Evolutionary conservation across 2,113 vertebrate genomes (phyloP).

Genomic region (Platysternon megacephalum): DNA sequence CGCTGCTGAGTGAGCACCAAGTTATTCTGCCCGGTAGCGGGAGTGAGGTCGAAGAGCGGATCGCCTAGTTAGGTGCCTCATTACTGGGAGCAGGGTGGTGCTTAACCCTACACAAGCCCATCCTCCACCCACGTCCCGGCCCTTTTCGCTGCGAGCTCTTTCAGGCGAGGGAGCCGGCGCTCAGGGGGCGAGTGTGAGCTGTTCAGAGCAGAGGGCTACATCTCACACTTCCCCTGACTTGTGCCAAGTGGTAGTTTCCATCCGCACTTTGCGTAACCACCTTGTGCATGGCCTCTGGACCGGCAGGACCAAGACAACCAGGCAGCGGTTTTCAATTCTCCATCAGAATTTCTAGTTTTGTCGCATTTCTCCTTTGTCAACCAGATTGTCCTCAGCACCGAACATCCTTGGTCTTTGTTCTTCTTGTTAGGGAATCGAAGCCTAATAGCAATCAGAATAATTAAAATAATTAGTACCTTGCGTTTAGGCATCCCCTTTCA

Average conservation of each 20-base stretch:
- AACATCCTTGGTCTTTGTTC: not conserved
- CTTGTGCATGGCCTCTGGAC: not conserved
- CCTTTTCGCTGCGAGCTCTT: not conserved
- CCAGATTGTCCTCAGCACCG: fast-evolving
- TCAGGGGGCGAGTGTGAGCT: no score
- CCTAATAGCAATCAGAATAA: not conserved
- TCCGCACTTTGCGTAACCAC: fast-evolving
- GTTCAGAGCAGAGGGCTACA: fast-evolving
- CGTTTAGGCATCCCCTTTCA: not conserved
- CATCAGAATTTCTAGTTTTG: not conserved
- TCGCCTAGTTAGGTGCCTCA: not conserved
- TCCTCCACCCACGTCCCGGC: not conserved
- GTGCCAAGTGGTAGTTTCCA: not conserved
- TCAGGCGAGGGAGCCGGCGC: not conserved
- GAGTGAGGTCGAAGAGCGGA: not conserved
- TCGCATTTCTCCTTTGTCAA: not conserved
- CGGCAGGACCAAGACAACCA: not conserved
- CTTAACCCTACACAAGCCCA: not conserved
- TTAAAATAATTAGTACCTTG: conserved; percentile 3
- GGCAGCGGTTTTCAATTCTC: not conserved
- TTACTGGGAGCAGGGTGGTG: not conserved
- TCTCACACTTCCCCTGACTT: not conserved
- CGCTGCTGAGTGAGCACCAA: not conserved
- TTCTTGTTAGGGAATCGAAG: not conserved
- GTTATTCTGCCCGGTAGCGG: not conserved